Percentiles rank a stretch among this genome's conserved stretches.
Evolutionary conservation across 23 tunicate species (phyloP).

Genomic region (Diplosoma virens): DNA sequence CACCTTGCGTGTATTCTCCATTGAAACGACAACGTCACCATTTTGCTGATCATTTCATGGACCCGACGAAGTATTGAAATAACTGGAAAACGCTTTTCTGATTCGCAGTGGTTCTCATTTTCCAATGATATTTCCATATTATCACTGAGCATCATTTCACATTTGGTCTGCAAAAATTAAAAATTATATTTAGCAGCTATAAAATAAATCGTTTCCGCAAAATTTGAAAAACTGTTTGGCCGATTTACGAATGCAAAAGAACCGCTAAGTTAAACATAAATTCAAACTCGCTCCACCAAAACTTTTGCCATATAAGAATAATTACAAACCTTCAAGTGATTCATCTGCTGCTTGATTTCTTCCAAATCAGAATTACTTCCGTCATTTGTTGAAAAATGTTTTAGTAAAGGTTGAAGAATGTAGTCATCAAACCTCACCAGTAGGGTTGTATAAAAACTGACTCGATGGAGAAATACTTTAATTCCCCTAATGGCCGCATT

Average conservation of each 20-base stretch:
- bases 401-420: conserved; percentile 39
- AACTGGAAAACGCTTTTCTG: conserved; percentile 71
- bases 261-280: too few relatives aligned
- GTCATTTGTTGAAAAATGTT: conserved; percentile 29
- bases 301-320: too few relatives aligned
- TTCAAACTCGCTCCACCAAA: too few relatives aligned
- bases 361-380: conserved; percentile 45
- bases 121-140: conserved; percentile 57
- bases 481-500: conserved; percentile 87
- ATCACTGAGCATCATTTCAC: conserved; percentile 61
- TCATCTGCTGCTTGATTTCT: conserved; percentile 51
- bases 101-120: conserved; percentile 71
- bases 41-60: conserved; percentile 55
- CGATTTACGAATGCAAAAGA: too few relatives aligned
- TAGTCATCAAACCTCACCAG: conserved; percentile 69
- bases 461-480: conserved; percentile 63
- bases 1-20: conserved; percentile 90
- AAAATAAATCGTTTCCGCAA: too few relatives aligned
- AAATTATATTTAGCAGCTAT: too few relatives aligned
- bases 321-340: conserved; percentile 45
- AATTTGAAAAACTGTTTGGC: too few relatives aligned
- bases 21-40: conserved; percentile 61
- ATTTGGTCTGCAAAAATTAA: conserved; percentile 40
- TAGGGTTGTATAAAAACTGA: conserved; percentile 77
- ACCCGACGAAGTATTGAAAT: conserved; percentile 69